phyloP scores from a whole-genome alignment of 2,113 vertebrate genomes.

The Semnornis frantzii region DNA sequence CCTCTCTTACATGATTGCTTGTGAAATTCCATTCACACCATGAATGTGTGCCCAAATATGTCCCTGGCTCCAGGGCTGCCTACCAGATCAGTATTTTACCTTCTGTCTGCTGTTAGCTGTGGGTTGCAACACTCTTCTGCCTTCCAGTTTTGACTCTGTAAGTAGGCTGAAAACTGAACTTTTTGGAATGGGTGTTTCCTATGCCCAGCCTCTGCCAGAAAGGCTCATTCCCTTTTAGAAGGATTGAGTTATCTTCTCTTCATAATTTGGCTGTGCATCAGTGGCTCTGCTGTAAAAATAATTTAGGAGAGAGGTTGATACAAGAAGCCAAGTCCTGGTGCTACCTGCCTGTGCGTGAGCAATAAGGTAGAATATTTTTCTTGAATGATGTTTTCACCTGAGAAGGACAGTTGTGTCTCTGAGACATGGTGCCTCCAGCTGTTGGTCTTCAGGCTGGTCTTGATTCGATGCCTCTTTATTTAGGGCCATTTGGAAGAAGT shows the following conservation, averaged over 20 bases:
- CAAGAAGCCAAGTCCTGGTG: background rate
- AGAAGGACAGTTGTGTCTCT: background rate
- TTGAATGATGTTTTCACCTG: background rate
- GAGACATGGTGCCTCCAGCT: background rate
- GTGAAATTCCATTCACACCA: accelerated
- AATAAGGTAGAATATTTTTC: background rate
- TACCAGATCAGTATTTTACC: accelerated
- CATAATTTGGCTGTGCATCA: background rate
- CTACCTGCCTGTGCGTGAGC: accelerated
- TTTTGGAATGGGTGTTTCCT: background rate
- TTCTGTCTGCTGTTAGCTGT: background rate
- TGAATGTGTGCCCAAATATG: background rate
- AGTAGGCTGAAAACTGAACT: background rate
- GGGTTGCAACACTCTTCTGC: accelerated
- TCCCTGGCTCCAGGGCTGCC: background rate
- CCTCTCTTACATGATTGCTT: background rate
- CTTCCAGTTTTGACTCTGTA: background rate
- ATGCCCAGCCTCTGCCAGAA: background rate
- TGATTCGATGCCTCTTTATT: background rate
- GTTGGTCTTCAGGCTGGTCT: background rate
- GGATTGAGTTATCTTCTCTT: background rate
- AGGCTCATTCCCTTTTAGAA: background rate
- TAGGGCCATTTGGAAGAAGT: background rate
- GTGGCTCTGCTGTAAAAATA: background rate
- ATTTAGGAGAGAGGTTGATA: background rate